These are phyloP conservation scores for Thymelicus sylvestris DNA, from an alignment of 2,888 invertebrate genomes.

Conservation along the genomic window DNA sequence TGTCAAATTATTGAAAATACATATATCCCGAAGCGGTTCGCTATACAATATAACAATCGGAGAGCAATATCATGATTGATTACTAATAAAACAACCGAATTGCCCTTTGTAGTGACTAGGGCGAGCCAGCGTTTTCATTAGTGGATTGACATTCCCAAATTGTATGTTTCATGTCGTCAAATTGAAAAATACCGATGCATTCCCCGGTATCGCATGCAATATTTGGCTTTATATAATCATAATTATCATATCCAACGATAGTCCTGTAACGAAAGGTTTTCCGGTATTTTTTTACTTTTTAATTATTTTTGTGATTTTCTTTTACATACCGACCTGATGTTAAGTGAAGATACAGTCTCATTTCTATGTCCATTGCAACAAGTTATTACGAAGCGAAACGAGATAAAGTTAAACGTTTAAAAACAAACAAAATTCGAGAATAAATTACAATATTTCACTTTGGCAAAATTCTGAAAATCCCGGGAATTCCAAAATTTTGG, in stretches of 20 bases:
- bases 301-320: too few species aligned
- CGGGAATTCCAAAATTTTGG: not conserved
- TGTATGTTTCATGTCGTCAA: conserved; percentile 29
- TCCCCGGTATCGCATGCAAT: not conserved
- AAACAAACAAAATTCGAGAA: too few species aligned
- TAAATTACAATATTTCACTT: too few species aligned
- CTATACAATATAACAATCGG: conserved; percentile 44
- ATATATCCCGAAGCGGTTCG: conserved; percentile 45
- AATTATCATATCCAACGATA: too few species aligned
- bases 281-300: too few species aligned
- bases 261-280: too few species aligned
- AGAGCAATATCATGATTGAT: conserved; percentile 48
- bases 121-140: conserved; percentile 43
- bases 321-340: too few species aligned
- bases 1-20: conserved; percentile 35
- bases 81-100: conserved; percentile 47
- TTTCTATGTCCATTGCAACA: too few species aligned
- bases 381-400: too few species aligned
- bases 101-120: conserved; percentile 50
- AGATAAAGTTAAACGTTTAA: too few species aligned
- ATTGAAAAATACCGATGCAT: conserved; percentile 22
- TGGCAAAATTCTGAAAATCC: not conserved
- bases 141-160: conserved; percentile 43
- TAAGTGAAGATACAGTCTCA: too few species aligned
- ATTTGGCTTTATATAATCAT: not conserved